Evolutionary conservation across 1,140 invertebrate genomes (phyloP).

Genomic region (Euwallacea similis): DNA sequence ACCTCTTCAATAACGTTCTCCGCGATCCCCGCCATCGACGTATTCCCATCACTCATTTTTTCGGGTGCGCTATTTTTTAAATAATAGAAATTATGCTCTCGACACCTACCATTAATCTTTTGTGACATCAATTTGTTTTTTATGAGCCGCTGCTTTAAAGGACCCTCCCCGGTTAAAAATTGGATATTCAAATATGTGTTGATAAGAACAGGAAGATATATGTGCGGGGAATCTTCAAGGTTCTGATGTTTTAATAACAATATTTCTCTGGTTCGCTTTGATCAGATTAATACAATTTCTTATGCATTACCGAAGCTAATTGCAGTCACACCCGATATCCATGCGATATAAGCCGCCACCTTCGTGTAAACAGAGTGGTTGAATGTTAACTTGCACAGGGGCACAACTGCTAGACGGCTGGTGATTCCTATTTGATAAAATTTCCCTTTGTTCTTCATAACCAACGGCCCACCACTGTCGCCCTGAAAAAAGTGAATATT

Average conservation of each 20-base stretch:
- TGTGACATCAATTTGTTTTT: conserved; percentile 36
- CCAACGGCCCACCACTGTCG: conserved; percentile 51
- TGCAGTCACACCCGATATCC: conserved; percentile 48
- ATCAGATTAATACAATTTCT: too few species aligned
- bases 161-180: conserved; percentile 20
- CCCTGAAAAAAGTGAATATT: conserved; percentile 43
- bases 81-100: conserved; percentile 37
- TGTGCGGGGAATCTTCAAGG: background rate
- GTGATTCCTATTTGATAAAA: conserved; percentile 50
- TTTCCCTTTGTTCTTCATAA: conserved; percentile 42
- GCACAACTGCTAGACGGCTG: conserved; percentile 49
- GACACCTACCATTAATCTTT: conserved; percentile 36
- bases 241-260: too few species aligned
- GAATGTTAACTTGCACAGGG: conserved; percentile 48
- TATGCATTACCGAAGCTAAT: conserved; percentile 40
- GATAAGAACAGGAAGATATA: background rate
- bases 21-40: conserved; percentile 24
- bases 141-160: conserved; percentile 13
- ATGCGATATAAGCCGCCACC: conserved; percentile 49
- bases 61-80: conserved; percentile 33
- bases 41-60: conserved; percentile 33
- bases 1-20: conserved; percentile 25
- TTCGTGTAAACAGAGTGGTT: conserved; percentile 51
- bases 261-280: too few species aligned
- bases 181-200: conserved; percentile 25